Conservation (phyloP, 2,888 invertebrate species). For the Bursaphelenchus okinawaensis region DNA sequence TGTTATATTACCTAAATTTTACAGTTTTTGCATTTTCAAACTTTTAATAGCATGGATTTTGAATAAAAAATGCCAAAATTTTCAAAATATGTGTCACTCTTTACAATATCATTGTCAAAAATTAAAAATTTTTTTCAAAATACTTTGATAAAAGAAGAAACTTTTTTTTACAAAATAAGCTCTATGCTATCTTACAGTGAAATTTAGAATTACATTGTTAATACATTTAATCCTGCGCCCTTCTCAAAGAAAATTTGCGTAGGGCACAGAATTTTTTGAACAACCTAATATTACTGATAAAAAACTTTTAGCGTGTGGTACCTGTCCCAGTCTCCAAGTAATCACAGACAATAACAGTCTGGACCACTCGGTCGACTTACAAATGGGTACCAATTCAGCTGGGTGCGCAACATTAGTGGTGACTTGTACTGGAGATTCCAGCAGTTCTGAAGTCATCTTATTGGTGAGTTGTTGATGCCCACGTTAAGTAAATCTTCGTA, state of each 20-base stretch:
- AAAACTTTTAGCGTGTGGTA: conserved; percentile 15
- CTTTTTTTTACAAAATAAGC: too few species aligned
- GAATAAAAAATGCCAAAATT: too few species aligned
- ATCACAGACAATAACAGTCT: conserved; percentile 6
- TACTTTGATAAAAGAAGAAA: too few species aligned
- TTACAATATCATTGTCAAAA: too few species aligned
- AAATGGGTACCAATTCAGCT: conserved; percentile 12
- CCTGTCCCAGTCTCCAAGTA: conserved; percentile 14
- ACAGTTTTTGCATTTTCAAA: too few species aligned
- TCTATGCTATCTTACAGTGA: conserved; percentile 25
- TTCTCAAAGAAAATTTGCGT: too few species aligned
- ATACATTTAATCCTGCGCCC: conserved; percentile 36
- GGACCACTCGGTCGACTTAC: conserved; percentile 17
- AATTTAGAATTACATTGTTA: conserved; percentile 41
- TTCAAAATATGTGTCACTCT: too few species aligned
- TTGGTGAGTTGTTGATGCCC: conserved; percentile 15
- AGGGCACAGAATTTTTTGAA: too few species aligned
- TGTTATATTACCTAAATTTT: too few species aligned
- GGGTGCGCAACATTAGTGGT: conserved; percentile 20
- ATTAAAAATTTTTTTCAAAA: too few species aligned
- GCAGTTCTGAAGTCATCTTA: conserved; percentile 9
- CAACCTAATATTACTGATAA: conserved; percentile 28
- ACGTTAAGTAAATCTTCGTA: not conserved
- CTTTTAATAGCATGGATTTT: too few species aligned
- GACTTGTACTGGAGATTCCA: conserved; percentile 11